Conservation (phyloP, 1,140 invertebrate species). For the Saccostrea echinata region DNA sequence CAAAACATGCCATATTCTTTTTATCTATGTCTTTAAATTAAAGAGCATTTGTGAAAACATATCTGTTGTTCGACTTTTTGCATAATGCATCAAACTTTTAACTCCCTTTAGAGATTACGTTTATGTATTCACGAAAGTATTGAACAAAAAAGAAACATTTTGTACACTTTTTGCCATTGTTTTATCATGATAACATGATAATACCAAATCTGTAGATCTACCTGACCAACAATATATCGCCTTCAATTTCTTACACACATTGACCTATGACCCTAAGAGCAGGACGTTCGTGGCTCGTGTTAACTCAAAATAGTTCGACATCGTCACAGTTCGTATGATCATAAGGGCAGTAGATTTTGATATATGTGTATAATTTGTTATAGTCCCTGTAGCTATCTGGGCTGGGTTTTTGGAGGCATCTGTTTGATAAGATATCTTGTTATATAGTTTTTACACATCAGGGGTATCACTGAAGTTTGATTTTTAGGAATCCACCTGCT, state of each 20-base stretch:
- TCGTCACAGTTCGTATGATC: neutral
- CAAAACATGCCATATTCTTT: no score
- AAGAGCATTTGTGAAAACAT: no score
- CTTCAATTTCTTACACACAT: neutral
- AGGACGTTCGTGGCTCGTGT: neutral
- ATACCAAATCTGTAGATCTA: neutral
- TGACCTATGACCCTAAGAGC: neutral
- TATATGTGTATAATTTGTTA: conserved; percentile 19
- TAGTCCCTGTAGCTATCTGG: neutral
- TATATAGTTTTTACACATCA: conserved; percentile 13
- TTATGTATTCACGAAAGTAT: no score
- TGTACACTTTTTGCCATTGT: no score
- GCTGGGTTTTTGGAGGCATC: conserved; percentile 7
- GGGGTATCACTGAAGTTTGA: neutral
- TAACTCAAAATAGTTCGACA: neutral
- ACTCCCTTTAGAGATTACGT: no score
- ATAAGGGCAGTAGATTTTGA: neutral
- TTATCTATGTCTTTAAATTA: no score
- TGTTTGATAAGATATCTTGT: conserved; percentile 6
- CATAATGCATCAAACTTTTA: no score
- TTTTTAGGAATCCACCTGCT: neutral
- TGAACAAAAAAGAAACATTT: no score
- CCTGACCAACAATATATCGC: neutral
- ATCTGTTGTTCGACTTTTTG: no score
- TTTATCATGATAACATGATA: no score